Evolutionary conservation across 2,797 vertebrate genomes (phyloP).

Genomic region (Liasis olivaceus): DNA sequence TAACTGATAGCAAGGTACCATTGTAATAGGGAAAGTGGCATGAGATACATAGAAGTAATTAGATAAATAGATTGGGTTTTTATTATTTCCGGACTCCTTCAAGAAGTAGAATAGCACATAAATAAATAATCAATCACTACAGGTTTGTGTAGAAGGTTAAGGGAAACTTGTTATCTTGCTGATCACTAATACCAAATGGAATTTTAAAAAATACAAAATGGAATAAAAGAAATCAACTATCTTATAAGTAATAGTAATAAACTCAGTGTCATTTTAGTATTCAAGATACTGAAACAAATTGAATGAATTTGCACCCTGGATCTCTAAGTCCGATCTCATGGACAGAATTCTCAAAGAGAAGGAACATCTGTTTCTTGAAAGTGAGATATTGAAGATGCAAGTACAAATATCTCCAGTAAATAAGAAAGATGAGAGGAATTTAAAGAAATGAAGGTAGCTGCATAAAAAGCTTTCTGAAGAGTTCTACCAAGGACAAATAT

Average conservation of each 20-base stretch:
- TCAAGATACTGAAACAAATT: not conserved
- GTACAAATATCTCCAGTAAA: not conserved
- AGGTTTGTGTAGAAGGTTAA: not conserved
- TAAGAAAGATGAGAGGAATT: not conserved
- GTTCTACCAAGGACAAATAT: not conserved
- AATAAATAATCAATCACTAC: not conserved
- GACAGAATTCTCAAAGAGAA: not conserved
- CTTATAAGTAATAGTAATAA: not conserved
- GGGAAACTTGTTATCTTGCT: not conserved
- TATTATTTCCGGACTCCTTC: not conserved
- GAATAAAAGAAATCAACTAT: not conserved
- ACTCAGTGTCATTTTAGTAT: not conserved
- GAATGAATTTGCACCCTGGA: not conserved
- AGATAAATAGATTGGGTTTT: not conserved
- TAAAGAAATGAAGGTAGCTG: not conserved
- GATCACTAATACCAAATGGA: not conserved
- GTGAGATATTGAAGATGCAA: not conserved
- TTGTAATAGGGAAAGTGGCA: not conserved
- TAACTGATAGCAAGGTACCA: not conserved
- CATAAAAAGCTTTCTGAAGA: not conserved
- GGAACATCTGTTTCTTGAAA: not conserved
- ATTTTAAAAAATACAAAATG: not conserved
- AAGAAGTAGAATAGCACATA: not conserved
- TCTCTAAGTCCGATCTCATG: not conserved
- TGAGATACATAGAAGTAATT: not conserved